Evolutionary conservation across 2,113 vertebrate genomes (phyloP).

Genomic region (Microcebus tavaratra): DNA sequence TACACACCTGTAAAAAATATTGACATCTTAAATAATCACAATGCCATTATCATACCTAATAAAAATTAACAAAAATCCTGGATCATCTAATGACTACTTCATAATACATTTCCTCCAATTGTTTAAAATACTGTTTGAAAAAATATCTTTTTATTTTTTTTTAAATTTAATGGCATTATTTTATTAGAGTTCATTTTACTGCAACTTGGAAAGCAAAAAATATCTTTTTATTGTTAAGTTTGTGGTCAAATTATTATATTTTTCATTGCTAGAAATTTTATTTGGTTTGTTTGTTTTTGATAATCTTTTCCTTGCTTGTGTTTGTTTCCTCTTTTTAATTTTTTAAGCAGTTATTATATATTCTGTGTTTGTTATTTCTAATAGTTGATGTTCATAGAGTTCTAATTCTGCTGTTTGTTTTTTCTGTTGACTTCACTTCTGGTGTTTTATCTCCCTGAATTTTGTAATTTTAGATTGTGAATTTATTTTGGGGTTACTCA

Average conservation of each 20-base stretch:
- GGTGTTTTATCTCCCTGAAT: not conserved
- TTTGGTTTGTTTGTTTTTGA: slow-evolving; percentile 28
- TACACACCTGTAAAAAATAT: not conserved
- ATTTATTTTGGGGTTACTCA: not conserved
- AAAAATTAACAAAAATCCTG: slow-evolving; percentile 23
- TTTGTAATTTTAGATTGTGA: slow-evolving; percentile 31
- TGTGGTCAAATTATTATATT: not conserved
- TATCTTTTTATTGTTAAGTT: slow-evolving; percentile 8
- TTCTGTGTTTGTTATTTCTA: slow-evolving; percentile 1
- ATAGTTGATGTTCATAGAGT: not conserved
- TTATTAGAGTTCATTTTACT: too few relatives aligned
- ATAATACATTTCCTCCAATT: not conserved
- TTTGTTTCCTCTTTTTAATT: not conserved
- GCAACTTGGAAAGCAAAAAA: not conserved
- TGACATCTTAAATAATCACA: slow-evolving; percentile 4
- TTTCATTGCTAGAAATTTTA: slow-evolving; percentile 19
- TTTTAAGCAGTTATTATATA: not conserved
- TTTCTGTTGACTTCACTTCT: slow-evolving; percentile 12
- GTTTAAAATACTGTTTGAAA: slow-evolving; percentile 35
- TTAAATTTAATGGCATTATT: too few relatives aligned
- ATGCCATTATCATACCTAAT: slow-evolving; percentile 12
- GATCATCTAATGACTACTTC: not conserved
- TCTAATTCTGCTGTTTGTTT: slow-evolving; percentile 15
- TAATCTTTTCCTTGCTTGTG: not conserved
- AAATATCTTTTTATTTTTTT: slow-evolving; percentile 8